Conservation (phyloP, 1,140 invertebrate genomes). For the Anadara kagoshimensis region DNA sequence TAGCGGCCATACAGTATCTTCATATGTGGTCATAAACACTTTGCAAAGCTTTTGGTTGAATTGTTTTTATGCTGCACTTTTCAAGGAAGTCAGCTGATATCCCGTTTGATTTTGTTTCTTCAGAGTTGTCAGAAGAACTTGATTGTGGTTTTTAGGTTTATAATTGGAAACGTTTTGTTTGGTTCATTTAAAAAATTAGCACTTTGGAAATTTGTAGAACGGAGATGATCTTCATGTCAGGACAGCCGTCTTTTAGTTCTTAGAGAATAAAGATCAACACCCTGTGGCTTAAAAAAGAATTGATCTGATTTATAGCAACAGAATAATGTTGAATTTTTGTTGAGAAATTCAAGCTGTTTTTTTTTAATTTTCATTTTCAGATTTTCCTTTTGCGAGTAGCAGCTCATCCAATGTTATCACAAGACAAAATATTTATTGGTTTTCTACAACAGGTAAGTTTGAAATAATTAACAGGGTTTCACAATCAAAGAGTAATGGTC, state of each 20-base stretch:
- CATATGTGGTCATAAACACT: no score
- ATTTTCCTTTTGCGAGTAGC: conserved; percentile 86
- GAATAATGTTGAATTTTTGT: no score
- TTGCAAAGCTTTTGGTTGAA: no score
- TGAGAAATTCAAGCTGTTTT: not conserved
- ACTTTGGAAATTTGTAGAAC: not conserved
- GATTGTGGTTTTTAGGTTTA: not conserved
- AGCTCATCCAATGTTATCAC: conserved; percentile 83
- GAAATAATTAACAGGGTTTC: not conserved
- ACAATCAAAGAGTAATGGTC: no score
- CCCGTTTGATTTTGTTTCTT: no score
- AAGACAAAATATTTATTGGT: conserved; percentile 83
- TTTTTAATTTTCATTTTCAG: conserved; percentile 72
- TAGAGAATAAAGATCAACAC: no score
- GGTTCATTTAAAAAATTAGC: not conserved
- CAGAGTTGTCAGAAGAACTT: not conserved
- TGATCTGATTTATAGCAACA: not conserved
- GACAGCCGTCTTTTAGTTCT: no score
- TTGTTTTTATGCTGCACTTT: no score
- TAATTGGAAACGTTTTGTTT: not conserved
- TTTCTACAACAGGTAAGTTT: conserved; percentile 63
- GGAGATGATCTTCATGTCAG: no score
- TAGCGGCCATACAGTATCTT: no score
- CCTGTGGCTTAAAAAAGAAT: no score
- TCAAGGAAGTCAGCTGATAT: no score